These are phyloP conservation scores for Drosophila littoralis DNA, from an alignment of 1,140 invertebrate genomes.

Conservation along the genomic window DNA sequence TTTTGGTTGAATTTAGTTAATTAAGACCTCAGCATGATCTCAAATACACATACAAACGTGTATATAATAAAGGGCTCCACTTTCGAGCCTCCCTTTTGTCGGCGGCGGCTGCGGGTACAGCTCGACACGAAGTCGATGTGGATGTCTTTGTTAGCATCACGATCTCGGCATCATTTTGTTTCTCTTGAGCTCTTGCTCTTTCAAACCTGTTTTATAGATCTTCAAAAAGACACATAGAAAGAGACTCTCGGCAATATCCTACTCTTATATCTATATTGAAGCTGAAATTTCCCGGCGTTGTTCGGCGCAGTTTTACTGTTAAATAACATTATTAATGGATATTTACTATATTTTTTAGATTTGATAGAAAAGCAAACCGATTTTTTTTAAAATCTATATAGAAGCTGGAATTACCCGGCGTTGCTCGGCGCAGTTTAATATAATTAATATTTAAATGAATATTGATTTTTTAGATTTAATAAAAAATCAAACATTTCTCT, in stretches of 20 bases:
- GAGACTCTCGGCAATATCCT: not conserved
- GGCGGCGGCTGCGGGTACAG: not conserved
- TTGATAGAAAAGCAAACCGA: too few relatives aligned
- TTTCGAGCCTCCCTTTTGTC: conserved; percentile 3
- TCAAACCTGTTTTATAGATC: not conserved
- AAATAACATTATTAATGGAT: too few relatives aligned
- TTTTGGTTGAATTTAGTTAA: not conserved
- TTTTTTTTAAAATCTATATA: too few relatives aligned
- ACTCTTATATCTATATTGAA: not conserved
- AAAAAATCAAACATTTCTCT: too few relatives aligned
- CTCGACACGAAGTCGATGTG: not conserved
- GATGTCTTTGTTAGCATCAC: conserved; percentile 6
- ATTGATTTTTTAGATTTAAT: too few relatives aligned
- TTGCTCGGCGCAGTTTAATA: too few relatives aligned
- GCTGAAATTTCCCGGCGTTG: not conserved
- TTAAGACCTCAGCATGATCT: not conserved
- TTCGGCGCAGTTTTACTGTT: too few relatives aligned
- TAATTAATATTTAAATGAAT: too few relatives aligned
- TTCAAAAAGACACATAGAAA: not conserved
- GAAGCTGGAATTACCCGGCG: too few relatives aligned
- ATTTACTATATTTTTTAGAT: too few relatives aligned
- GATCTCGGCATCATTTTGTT: conserved; percentile 1
- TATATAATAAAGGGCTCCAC: conserved; percentile 1
- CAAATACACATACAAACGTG: not conserved
- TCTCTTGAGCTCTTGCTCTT: not conserved